Evolutionary conservation across 2,113 vertebrate genomes (phyloP).

Genomic region (Micronycteris hirsuta): DNA sequence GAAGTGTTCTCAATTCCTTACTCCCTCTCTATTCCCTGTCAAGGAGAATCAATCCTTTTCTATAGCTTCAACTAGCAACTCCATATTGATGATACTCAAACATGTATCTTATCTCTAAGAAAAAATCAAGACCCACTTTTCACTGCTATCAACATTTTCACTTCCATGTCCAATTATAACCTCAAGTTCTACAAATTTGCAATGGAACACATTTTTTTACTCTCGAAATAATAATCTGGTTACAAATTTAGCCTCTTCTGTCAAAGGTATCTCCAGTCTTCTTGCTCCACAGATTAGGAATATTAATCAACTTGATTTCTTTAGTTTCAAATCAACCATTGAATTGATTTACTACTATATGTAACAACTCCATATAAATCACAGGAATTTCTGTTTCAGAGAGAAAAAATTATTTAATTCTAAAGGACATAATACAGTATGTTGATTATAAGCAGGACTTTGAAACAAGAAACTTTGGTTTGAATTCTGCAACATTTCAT

Average conservation of each 20-base stretch:
- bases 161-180: neutral
- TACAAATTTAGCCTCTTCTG: neutral
- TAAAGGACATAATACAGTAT: neutral
- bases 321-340: neutral
- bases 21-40: neutral
- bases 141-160: neutral
- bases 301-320: neutral
- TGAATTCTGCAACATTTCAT: neutral
- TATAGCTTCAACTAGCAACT: neutral
- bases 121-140: neutral
- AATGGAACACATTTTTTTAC: neutral
- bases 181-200: neutral
- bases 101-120: neutral
- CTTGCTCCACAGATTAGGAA: neutral
- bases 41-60: neutral
- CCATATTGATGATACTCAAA: neutral
- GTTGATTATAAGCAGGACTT: neutral
- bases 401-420: neutral
- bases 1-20: neutral
- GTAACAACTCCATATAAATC: neutral
- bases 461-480: neutral
- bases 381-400: neutral
- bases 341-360: neutral
- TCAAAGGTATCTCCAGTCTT: neutral
- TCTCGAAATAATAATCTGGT: neutral